These are phyloP conservation scores for Stenolophus ochropezus DNA, from an alignment of 2,888 invertebrate genomes.

Conservation along the genomic window DNA sequence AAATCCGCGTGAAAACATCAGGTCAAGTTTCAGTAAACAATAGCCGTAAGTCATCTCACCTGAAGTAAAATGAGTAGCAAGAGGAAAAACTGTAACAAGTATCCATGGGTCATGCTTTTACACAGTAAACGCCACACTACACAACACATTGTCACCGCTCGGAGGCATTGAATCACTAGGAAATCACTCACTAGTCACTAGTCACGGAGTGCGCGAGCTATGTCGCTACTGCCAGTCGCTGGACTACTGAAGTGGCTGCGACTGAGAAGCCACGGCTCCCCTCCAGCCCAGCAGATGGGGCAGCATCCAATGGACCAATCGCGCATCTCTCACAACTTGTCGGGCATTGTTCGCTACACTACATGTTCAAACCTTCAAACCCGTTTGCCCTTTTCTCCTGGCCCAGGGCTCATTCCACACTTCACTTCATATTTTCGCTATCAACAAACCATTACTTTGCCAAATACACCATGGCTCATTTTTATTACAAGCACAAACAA, in stretches of 20 bases:
- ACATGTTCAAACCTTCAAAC: background rate
- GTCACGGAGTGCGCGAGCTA: conserved; percentile 23
- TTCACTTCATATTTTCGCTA: no score
- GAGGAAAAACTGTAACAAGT: conserved; percentile 74
- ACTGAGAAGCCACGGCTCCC: conserved; percentile 70
- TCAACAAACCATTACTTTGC: no score
- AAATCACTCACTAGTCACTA: conserved; percentile 37
- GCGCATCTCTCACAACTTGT: conserved; percentile 14
- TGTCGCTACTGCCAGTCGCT: conserved; percentile 67
- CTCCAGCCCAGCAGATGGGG: conserved; percentile 63
- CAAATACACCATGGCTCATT: no score
- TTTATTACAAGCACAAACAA: no score
- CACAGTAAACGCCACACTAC: conserved; percentile 75
- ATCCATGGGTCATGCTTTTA: conserved; percentile 75
- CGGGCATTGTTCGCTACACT: conserved; percentile 47
- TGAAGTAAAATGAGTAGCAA: conserved; percentile 73
- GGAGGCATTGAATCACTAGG: conserved; percentile 56
- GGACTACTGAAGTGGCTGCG: conserved; percentile 70
- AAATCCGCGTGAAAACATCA: conserved; percentile 2
- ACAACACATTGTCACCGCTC: conserved; percentile 73
- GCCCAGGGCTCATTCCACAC: no score
- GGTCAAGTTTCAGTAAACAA: conserved; percentile 17
- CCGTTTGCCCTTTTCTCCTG: conserved; percentile 31
- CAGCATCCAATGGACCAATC: conserved; percentile 67
- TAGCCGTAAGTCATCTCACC: conserved; percentile 67